phyloP scores from a whole-genome alignment of 2,113 vertebrate species.

The Gnathonemus echidnorhynchus region DNA sequence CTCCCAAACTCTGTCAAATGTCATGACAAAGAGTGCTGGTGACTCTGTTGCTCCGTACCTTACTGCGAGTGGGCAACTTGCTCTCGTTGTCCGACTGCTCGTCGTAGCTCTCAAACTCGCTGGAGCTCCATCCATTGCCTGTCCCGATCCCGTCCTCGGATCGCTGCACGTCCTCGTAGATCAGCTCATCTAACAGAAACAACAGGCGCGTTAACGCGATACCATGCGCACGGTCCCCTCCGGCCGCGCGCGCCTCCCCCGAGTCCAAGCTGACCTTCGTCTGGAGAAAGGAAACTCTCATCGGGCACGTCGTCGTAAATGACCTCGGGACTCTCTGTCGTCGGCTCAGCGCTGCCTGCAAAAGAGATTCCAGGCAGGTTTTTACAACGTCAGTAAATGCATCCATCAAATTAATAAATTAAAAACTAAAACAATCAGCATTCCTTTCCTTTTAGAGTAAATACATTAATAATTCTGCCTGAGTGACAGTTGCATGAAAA shows the following conservation, averaged over 20 bases:
- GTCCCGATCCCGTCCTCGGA: constrained; percentile 26
- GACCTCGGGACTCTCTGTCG: constrained; percentile 47
- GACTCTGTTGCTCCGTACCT: constrained; percentile 26
- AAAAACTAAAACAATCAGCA: background rate
- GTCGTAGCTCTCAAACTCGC: constrained; percentile 80
- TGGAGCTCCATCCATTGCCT: constrained; percentile 76
- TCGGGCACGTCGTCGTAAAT: constrained; percentile 78
- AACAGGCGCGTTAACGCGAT: background rate
- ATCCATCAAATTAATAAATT: background rate
- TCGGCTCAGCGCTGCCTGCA: constrained; percentile 24
- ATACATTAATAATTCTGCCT: background rate
- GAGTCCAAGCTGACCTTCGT: constrained; percentile 51
- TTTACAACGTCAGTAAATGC: background rate
- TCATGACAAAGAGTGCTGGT: background rate
- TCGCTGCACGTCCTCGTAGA: constrained; percentile 59
- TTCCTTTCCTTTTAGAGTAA: background rate
- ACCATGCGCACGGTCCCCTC: background rate
- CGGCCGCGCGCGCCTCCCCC: background rate
- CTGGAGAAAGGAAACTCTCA: constrained; percentile 48
- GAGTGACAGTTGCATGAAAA: background rate
- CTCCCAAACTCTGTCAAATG: background rate
- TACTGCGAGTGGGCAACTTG: constrained; percentile 40
- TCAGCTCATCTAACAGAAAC: constrained; percentile 42
- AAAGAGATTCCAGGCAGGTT: background rate
- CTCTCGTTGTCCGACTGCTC: constrained; percentile 66